Evolutionary conservation across 2,113 vertebrate genomes (phyloP), one percentile per base, ranked within the genome.

Genomic region (Barnardius zonarius): DNA sequence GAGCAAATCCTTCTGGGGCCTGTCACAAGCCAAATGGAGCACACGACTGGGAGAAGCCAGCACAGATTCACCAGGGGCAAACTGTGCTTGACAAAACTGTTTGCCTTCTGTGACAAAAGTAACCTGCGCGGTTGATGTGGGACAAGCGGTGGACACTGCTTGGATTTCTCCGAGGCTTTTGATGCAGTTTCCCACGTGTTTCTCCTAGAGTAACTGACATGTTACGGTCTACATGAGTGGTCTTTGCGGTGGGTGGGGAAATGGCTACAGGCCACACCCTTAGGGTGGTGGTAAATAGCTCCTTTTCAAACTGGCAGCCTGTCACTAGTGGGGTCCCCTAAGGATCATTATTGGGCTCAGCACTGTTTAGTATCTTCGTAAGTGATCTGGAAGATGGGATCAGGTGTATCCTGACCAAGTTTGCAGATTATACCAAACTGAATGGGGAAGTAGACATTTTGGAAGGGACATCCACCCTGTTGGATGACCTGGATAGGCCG

Each of bases 311-410:
- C 39, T 41, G 64, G 9, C 28, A 54, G 7, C 24, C 15, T 57
- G 23, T 52, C 48, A 69, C 19, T 28, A 13, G 5, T 48, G 14
- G 23, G 1, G 6, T 52, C 33, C 39, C 7, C 14, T 7, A 44
- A 46, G 37, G 35, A 10, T 3, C 6, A 13, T 11, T 70, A 5
- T 0, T 74, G 37, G 35, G 6, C 17, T n/a, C 75, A n/a, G 1
- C 9, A 5, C 23, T 31, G 16, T 59, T 63, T 17, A 73, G 6
- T 51, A 6, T 10, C 31, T 28, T 48, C 5, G 0, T 22, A 24
- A 43, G 28, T 25, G 22, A 33, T 55, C 12, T 68, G 76, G 13
- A 46, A 52, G 37, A 59, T 52, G 61, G 54, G 25, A 25, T 68
- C 16, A 23, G 10, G 6, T 35, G 17, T 9, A 3, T 11, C 10